Evolutionary conservation across 2,797 vertebrate species (phyloP).

Genomic region (Aeoliscus strigatus): DNA sequence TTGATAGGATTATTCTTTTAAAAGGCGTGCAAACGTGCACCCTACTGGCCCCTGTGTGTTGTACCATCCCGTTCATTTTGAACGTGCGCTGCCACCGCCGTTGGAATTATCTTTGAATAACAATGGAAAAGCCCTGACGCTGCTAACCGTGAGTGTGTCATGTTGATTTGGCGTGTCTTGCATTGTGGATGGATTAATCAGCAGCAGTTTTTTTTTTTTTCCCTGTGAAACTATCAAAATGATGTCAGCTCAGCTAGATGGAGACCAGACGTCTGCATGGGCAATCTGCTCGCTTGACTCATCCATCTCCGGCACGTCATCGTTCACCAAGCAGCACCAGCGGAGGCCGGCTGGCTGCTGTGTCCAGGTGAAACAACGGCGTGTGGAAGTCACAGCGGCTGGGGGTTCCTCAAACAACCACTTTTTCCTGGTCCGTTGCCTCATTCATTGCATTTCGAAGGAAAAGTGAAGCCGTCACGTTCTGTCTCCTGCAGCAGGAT

Average conservation of each 20-base stretch:
- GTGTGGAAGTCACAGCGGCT: slow-evolving; percentile 62
- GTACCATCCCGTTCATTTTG: slow-evolving; percentile 26
- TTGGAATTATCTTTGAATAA: slow-evolving; percentile 37
- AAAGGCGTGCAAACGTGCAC: slow-evolving; percentile 3
- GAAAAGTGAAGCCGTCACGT: slow-evolving; percentile 41
- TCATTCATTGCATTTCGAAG: slow-evolving; percentile 49
- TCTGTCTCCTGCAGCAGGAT: slow-evolving; percentile 59
- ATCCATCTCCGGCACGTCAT: no score
- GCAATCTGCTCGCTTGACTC: slow-evolving; percentile 52
- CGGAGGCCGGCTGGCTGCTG: slow-evolving; percentile 17
- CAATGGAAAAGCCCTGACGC: slow-evolving; percentile 18
- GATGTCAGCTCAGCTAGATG: slow-evolving; percentile 49
- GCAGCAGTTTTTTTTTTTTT: slow-evolving; percentile 46
- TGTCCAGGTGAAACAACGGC: slow-evolving; percentile 67
- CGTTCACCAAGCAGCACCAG: no score
- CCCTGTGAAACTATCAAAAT: no score
- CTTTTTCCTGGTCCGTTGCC: slow-evolving; percentile 52
- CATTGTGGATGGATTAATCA: slow-evolving; percentile 44
- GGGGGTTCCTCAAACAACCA: slow-evolving; percentile 59
- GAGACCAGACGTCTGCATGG: slow-evolving; percentile 32
- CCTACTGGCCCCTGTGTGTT: slow-evolving; percentile 18
- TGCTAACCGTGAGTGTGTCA: slow-evolving; percentile 20
- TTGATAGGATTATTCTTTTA: slow-evolving; percentile 14
- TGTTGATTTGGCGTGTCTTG: slow-evolving; percentile 40
- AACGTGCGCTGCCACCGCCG: slow-evolving; percentile 30